Evolutionary conservation across 2,888 invertebrate genomes (phyloP).

Genomic region (Polyploca ridens): DNA sequence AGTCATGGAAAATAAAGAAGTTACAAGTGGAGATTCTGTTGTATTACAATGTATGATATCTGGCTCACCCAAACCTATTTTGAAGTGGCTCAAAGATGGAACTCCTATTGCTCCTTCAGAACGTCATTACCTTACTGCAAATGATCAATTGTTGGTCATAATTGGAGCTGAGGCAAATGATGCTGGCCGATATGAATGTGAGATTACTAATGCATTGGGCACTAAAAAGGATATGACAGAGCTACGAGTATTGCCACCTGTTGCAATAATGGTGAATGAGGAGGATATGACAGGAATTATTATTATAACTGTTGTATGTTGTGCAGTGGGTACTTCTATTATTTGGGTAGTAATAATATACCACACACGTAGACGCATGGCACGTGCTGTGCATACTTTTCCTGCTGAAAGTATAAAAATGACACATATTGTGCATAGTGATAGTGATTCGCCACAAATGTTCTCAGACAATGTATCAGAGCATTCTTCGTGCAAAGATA

Average conservation of each 20-base stretch:
- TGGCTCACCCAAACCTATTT: slow-evolving; percentile 92
- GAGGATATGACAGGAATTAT: slow-evolving; percentile 94
- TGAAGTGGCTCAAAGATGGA: slow-evolving; percentile 95
- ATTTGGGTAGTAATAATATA: slow-evolving; percentile 97
- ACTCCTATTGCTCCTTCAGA: slow-evolving; percentile 89
- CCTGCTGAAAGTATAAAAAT: slow-evolving; percentile 78
- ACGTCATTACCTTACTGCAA: slow-evolving; percentile 93
- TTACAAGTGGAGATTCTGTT: slow-evolving; percentile 91
- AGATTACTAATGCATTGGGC: slow-evolving; percentile 94
- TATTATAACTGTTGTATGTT: slow-evolving; percentile 95
- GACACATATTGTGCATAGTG: slow-evolving; percentile 81
- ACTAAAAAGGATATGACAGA: slow-evolving; percentile 89
- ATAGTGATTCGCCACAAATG: slow-evolving; percentile 78
- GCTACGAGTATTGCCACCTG: slow-evolving; percentile 87
- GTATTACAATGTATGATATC: slow-evolving; percentile 95
- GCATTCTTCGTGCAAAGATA: slow-evolving; percentile 91
- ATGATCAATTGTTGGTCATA: slow-evolving; percentile 94
- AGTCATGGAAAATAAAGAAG: slow-evolving; percentile 93
- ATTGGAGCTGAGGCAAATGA: slow-evolving; percentile 91
- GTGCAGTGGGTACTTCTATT: slow-evolving; percentile 95
- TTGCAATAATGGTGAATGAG: slow-evolving; percentile 84
- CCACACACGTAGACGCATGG: slow-evolving; percentile 89
- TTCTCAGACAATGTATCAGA: slow-evolving; percentile 89
- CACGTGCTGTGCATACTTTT: slow-evolving; percentile 76
- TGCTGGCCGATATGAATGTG: slow-evolving; percentile 95